Conservation (phyloP, 2,797 vertebrate species). For the Eidolon dupreanum region DNA sequence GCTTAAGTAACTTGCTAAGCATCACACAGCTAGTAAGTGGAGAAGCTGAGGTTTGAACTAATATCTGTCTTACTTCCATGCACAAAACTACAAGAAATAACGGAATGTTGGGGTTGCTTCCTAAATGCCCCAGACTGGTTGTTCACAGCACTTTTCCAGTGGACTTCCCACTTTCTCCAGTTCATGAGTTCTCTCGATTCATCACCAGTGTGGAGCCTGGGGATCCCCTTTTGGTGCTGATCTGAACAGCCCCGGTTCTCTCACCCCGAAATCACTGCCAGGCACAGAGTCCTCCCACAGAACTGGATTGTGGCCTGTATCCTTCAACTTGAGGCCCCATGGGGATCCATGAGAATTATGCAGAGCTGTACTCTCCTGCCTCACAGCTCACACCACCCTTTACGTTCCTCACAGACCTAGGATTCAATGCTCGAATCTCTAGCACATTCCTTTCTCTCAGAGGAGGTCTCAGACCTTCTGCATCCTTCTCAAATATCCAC, state of each 20-base stretch:
- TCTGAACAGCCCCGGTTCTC: not conserved
- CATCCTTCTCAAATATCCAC: not conserved
- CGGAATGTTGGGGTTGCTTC: not conserved
- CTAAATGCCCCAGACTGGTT: not conserved
- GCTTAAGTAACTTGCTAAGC: not conserved
- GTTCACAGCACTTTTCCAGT: not conserved
- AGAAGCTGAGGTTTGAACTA: not conserved
- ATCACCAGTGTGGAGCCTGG: not conserved
- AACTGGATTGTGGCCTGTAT: not conserved
- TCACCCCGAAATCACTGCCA: not conserved
- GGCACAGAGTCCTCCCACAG: not conserved
- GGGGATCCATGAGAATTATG: not conserved
- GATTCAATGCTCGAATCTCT: not conserved
- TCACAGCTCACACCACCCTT: fast-evolving
- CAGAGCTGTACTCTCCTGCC: not conserved
- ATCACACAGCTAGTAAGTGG: not conserved
- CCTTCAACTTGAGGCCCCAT: not conserved
- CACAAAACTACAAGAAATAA: not conserved
- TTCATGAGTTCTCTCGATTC: not conserved
- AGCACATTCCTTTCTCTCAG: not conserved
- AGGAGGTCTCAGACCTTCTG: not conserved
- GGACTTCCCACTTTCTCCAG: not conserved
- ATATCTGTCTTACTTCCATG: not conserved
- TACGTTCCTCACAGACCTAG: not conserved
- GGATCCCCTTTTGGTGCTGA: not conserved